These are phyloP conservation scores for Dorcus hopei DNA, from an alignment of 2,888 invertebrate genomes.

Conservation along the genomic window DNA sequence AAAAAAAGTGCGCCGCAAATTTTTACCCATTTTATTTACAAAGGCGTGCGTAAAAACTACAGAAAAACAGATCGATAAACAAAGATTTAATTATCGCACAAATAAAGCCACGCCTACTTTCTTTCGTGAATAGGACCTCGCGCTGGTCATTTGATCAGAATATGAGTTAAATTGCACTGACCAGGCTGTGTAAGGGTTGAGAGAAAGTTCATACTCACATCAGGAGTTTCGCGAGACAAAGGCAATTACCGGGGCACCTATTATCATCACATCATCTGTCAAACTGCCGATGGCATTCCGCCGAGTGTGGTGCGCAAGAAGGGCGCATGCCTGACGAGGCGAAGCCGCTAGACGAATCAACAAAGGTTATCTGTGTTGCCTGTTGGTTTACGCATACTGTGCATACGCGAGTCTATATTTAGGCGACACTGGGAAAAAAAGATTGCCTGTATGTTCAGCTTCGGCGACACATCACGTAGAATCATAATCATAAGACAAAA, in stretches of 20 bases:
- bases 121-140: no score
- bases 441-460: no score
- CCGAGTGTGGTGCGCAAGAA: not conserved
- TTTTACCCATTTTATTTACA: no score
- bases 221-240: not conserved
- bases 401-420: no score
- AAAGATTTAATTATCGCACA: constrained; percentile 13
- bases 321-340: not conserved
- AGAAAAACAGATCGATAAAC: constrained; percentile 15
- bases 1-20: no score
- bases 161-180: no score
- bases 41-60: no score
- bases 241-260: not conserved
- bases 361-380: not conserved
- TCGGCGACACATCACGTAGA: no score
- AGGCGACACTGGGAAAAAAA: no score
- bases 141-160: no score
- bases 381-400: not conserved
- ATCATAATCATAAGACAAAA: no score
- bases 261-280: not conserved
- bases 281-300: not conserved
- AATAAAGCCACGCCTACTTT: constrained; percentile 9
- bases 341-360: not conserved
- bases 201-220: not conserved
- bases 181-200: no score